Evolutionary conservation across 2,797 vertebrate genomes (phyloP).

Genomic region (Anomalospiza imberbis): DNA sequence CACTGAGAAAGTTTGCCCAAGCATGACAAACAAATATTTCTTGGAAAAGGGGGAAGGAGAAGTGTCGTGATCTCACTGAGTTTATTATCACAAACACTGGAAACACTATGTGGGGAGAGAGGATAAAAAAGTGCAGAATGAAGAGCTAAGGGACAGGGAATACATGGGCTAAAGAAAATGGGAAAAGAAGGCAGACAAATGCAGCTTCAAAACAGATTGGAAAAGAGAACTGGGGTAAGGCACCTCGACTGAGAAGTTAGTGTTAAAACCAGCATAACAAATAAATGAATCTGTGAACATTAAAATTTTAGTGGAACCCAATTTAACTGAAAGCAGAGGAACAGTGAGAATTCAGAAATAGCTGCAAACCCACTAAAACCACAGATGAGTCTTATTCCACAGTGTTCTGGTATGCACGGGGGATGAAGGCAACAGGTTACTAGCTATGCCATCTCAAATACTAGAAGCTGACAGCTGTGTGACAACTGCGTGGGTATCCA

Average conservation of each 20-base stretch:
- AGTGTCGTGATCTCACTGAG: background rate
- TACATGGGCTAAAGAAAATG: background rate
- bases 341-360: conserved; percentile 14
- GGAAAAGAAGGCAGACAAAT: background rate
- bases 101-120: background rate
- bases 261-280: background rate
- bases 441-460: conserved; percentile 23
- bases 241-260: background rate
- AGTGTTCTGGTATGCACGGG: background rate
- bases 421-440: conserved; percentile 46
- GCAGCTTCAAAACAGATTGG: background rate
- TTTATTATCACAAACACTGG: background rate
- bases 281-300: background rate
- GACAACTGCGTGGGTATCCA: conserved; percentile 55
- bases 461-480: conserved; percentile 53
- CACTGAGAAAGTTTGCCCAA: background rate
- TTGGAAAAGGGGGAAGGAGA: background rate
- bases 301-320: background rate
- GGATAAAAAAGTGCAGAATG: background rate
- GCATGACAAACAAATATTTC: background rate
- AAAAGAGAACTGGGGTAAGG: background rate
- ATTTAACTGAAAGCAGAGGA: background rate
- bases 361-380: conserved; percentile 22
- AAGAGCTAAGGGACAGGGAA: background rate
- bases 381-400: conserved; percentile 1